These are phyloP conservation scores for Mamestra brassicae DNA, from an alignment of 2,888 invertebrate species.

Conservation along the genomic window DNA sequence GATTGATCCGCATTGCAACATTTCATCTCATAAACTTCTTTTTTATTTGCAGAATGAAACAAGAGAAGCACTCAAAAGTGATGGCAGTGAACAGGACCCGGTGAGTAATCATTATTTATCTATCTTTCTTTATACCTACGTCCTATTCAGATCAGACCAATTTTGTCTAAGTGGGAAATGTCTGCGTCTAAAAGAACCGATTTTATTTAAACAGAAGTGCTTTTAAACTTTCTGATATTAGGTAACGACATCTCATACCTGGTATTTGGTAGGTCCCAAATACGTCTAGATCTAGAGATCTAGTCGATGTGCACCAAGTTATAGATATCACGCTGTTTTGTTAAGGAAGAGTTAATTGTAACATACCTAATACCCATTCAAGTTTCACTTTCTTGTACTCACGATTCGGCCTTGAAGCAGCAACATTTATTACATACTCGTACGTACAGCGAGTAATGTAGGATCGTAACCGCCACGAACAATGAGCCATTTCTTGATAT, in stretches of 20 bases:
- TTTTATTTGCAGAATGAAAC: slow-evolving; percentile 90
- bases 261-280: too few relatives aligned
- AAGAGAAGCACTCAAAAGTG: slow-evolving; percentile 93
- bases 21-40: too few relatives aligned
- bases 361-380: slow-evolving; percentile 18
- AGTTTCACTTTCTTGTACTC: slow-evolving; percentile 61
- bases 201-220: neutral
- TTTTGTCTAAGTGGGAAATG: neutral
- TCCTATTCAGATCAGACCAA: neutral
- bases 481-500: slow-evolving; percentile 66
- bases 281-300: too few relatives aligned
- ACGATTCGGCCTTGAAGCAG: slow-evolving; percentile 50
- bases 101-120: slow-evolving; percentile 87
- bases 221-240: neutral
- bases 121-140: neutral
- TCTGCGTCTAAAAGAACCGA: too few relatives aligned
- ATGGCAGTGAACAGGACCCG: slow-evolving; percentile 94
- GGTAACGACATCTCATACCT: too few relatives aligned
- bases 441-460: slow-evolving; percentile 37
- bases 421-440: slow-evolving; percentile 42
- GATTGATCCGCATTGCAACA: too few relatives aligned
- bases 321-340: neutral
- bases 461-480: slow-evolving; percentile 50
- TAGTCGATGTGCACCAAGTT: neutral
- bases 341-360: slow-evolving; percentile 23